phyloP scores from a whole-genome alignment of 2,888 invertebrate genomes.

The Agrochola lota region DNA sequence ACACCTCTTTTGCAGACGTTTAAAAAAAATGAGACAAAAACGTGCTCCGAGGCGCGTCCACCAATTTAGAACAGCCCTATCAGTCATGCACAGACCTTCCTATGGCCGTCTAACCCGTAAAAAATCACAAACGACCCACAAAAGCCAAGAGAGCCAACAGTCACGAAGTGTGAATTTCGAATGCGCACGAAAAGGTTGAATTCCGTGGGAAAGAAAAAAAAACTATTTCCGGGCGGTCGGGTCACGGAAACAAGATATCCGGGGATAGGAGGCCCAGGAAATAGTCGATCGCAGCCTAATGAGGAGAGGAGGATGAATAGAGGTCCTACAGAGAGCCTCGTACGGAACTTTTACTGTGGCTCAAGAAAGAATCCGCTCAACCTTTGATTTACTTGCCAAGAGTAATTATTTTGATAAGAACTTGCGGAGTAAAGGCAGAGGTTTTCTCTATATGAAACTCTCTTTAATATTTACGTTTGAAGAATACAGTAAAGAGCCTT shows the following conservation, averaged over 20 bases:
- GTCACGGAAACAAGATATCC: slow-evolving; percentile 79
- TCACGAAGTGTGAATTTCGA: slow-evolving; percentile 60
- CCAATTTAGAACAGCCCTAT: slow-evolving; percentile 12
- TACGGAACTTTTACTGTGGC: slow-evolving; percentile 13
- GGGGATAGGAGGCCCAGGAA: slow-evolving; percentile 77
- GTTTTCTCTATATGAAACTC: not conserved
- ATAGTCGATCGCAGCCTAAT: slow-evolving; percentile 80
- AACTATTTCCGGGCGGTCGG: slow-evolving; percentile 75
- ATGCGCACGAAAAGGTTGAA: slow-evolving; percentile 59
- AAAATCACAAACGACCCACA: slow-evolving; percentile 58
- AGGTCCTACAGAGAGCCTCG: slow-evolving; percentile 34
- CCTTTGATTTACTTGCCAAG: slow-evolving; percentile 35
- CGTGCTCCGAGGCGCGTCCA: not conserved
- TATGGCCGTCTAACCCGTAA: slow-evolving; percentile 46
- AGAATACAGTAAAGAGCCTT: not conserved
- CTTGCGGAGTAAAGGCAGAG: not conserved
- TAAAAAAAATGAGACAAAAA: slow-evolving; percentile 30
- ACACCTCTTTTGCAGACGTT: slow-evolving; percentile 3
- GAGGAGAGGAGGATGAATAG: slow-evolving; percentile 72
- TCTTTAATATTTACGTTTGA: not conserved
- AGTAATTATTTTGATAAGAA: slow-evolving; percentile 29
- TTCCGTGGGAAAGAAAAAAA: slow-evolving; percentile 67
- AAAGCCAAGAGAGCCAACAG: slow-evolving; percentile 52
- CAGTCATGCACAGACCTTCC: slow-evolving; percentile 46
- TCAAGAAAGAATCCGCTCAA: slow-evolving; percentile 13